phyloP scores from a whole-genome alignment of 2,888 invertebrate species.

The Chloroclysta siterata region DNA sequence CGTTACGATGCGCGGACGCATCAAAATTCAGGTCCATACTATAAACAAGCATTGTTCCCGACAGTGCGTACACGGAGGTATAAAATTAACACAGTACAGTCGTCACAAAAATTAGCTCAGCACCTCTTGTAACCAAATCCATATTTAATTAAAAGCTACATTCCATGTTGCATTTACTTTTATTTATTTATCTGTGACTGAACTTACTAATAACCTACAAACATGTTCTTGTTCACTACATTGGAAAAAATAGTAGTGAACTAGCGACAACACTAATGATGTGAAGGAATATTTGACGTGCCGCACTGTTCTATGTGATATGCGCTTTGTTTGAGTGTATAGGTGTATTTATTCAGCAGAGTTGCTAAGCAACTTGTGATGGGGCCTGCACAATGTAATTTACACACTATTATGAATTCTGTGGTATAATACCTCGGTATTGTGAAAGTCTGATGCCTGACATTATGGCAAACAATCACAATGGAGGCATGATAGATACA shows the following conservation, averaged over 20 bases:
- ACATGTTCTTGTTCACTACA: too few relatives aligned
- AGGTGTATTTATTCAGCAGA: background rate
- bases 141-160: too few relatives aligned
- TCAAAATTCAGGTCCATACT: slow-evolving; percentile 59
- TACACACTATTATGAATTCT: slow-evolving; percentile 9
- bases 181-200: too few relatives aligned
- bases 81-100: slow-evolving; percentile 11
- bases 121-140: background rate
- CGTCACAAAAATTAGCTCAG: slow-evolving; percentile 3
- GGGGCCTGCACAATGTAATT: background rate
- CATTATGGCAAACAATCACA: slow-evolving; percentile 38
- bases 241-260: too few relatives aligned
- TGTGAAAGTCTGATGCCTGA: slow-evolving; percentile 49
- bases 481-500: slow-evolving; percentile 36
- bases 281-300: background rate
- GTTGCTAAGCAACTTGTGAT: slow-evolving; percentile 12
- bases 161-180: too few relatives aligned
- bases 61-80: slow-evolving; percentile 1
- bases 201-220: too few relatives aligned
- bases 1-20: slow-evolving; percentile 53
- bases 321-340: too few relatives aligned
- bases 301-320: too few relatives aligned
- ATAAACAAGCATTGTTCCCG: slow-evolving; percentile 75
- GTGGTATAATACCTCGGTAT: slow-evolving; percentile 46
- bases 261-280: background rate